Base-by-base conservation (phyloP, 2,888 invertebrate genomes). In the Ectropis crepuscularia region DNA sequence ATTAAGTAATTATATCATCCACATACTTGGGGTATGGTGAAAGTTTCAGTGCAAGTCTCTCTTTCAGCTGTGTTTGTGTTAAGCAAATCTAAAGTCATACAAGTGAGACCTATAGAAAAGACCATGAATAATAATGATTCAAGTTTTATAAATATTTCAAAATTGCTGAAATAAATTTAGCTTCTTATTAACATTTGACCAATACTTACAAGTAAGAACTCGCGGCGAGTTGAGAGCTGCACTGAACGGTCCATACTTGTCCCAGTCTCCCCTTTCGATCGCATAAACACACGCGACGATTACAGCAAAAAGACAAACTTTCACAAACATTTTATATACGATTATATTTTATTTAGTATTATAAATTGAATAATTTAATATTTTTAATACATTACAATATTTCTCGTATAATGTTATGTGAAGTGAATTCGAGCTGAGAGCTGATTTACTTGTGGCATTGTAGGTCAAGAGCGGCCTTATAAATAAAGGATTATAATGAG, bases 151-250 rank as follows among this genome's bases (percentile, higher is more conserved):
- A 36, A 47, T 47, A 28, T 47, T 2, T 8, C 7, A 16, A 8
- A 9, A 28, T 8, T 9, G 16, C 4, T 4, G 28, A 16, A n/a
- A 9, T 11, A 28, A n/a, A 5, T 28, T 47, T 10, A 47, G 5
- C 9, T 28, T 8, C 5, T 41, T 8, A 4, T 41, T 10, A 10
- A 9, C 8, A 9, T 36, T 2, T 28, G 10, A 48, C 43, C 43
- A 12, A 37, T 49, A 66, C 65, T 63, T 53, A 63, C 66, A 67
- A 41, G 57, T 46, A 9, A 67, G 48, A 0, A 67, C 63, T 5
- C 41, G 41, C 4, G 55, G 55, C 8, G 66, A 67, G 42, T 67
- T 63, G n/a, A 67, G 50, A 28, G 50, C 60, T 10, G 36, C 48
- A 6, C 49, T 57, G 11, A 67, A 63, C 5, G 57, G 60, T 38